phyloP scores from a whole-genome alignment of 2,888 invertebrate species.

The Mythimna loreyi region DNA sequence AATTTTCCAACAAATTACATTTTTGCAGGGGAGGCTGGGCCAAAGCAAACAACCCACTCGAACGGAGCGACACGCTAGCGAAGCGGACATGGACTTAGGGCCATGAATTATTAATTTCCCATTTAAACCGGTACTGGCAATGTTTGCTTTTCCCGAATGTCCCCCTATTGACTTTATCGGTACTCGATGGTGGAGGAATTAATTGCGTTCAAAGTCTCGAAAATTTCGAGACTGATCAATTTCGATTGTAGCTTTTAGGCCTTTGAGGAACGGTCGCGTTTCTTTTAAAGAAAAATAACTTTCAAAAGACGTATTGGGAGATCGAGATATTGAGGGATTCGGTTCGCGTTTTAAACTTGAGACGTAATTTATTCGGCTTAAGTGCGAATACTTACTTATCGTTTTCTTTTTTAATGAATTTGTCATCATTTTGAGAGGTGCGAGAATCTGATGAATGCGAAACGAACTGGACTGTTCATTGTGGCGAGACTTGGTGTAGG shows the following conservation, averaged over 20 bases:
- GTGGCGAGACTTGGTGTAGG: too few relatives aligned
- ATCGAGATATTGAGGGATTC: constrained; percentile 32
- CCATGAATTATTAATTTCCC: constrained; percentile 78
- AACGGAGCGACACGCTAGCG: constrained; percentile 61
- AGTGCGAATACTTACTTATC: constrained; percentile 10
- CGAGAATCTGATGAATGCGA: too few relatives aligned
- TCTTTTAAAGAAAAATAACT: constrained; percentile 34
- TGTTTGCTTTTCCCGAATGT: constrained; percentile 71
- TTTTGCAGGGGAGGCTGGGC: constrained; percentile 60
- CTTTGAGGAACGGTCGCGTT: constrained; percentile 31
- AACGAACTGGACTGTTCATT: too few relatives aligned
- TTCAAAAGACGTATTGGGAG: constrained; percentile 24
- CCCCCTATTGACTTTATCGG: constrained; percentile 75
- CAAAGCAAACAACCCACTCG: constrained; percentile 61
- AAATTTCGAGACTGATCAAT: constrained; percentile 61
- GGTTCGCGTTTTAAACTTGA: constrained; percentile 18
- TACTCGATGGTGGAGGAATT: constrained; percentile 68
- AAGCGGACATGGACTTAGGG: constrained; percentile 61
- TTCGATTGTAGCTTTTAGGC: constrained; percentile 58
- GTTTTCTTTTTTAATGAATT: constrained; percentile 10
- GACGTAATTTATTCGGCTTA: constrained; percentile 19
- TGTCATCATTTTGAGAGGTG: neutral
- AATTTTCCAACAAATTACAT: constrained; percentile 65
- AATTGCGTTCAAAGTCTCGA: constrained; percentile 64
- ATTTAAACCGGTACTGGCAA: constrained; percentile 70